Conservation (phyloP, 2,888 invertebrate genomes). For the Microchrysa polita region DNA sequence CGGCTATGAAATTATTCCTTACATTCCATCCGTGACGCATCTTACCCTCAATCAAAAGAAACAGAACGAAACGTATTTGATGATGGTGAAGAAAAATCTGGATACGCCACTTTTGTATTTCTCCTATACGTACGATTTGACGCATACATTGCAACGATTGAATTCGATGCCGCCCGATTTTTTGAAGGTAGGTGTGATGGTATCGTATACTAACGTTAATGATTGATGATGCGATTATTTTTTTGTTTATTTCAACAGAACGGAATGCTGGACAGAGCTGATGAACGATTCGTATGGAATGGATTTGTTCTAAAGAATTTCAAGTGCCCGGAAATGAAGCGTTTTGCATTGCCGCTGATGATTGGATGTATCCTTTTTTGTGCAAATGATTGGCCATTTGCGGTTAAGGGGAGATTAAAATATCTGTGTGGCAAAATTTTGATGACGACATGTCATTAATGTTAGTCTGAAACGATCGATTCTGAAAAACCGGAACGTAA, state of each 20-base stretch:
- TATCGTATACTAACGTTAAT: no score
- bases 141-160: slow-evolving; percentile 89
- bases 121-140: slow-evolving; percentile 93
- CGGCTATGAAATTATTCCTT: slow-evolving; percentile 86
- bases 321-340: slow-evolving; percentile 77
- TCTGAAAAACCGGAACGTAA: no score
- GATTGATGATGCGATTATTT: no score
- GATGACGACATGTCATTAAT: no score
- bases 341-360: slow-evolving; percentile 88
- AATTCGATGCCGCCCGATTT: slow-evolving; percentile 86
- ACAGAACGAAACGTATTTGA: slow-evolving; percentile 84
- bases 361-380: slow-evolving; percentile 79
- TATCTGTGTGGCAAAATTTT: no score
- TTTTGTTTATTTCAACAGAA: slow-evolving; percentile 65
- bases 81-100: slow-evolving; percentile 84
- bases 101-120: slow-evolving; percentile 91
- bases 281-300: slow-evolving; percentile 95
- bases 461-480: no score
- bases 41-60: slow-evolving; percentile 84
- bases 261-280: slow-evolving; percentile 81
- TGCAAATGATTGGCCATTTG: no score
- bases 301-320: slow-evolving; percentile 80
- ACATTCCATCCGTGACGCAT: slow-evolving; percentile 83
- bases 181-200: slow-evolving; percentile 67
- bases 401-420: no score